Conservation (phyloP, 2,113 vertebrate species). For the Xiphophorus hellerii region DNA sequence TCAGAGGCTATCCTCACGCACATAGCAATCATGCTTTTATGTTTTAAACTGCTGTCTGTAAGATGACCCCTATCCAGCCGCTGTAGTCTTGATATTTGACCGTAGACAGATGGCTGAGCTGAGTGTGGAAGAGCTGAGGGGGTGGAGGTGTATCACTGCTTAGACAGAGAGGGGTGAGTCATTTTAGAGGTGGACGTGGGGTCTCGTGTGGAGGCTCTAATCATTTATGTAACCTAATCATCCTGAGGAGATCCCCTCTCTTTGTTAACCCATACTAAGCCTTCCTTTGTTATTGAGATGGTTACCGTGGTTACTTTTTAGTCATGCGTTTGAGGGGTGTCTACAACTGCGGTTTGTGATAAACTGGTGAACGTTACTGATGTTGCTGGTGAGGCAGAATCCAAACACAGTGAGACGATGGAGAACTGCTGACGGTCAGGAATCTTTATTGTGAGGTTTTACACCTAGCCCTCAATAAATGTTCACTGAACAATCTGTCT, state of each 20-base stretch:
- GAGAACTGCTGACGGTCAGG: conserved; percentile 13
- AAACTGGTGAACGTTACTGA: conserved; percentile 10
- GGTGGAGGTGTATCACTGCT: conserved; percentile 15
- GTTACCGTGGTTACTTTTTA: conserved; percentile 58
- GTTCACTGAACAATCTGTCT: conserved; percentile 16
- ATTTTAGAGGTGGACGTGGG: conserved; percentile 37
- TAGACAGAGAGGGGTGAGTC: conserved; percentile 24
- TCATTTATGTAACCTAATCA: conserved; percentile 73
- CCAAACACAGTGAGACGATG: conserved; percentile 26
- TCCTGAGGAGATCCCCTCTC: conserved; percentile 64
- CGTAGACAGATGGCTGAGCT: conserved; percentile 57
- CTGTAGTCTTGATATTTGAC: conserved; percentile 45
- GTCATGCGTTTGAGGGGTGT: conserved; percentile 45
- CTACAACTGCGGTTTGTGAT: conserved; percentile 32
- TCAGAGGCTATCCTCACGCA: not conserved
- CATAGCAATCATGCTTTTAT: conserved; percentile 1
- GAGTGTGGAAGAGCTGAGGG: conserved; percentile 20
- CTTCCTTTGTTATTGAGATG: conserved; percentile 58
- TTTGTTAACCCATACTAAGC: conserved; percentile 61
- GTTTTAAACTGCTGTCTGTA: conserved; percentile 42
- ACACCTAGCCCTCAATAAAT: conserved; percentile 12
- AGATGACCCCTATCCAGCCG: conserved; percentile 37
- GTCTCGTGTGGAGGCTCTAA: conserved; percentile 46
- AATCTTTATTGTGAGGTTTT: conserved; percentile 28
- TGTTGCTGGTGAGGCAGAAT: conserved; percentile 23